These are phyloP conservation scores for Lepidurus couesii DNA, from an alignment of 1,140 invertebrate species.

Conservation along the genomic window DNA sequence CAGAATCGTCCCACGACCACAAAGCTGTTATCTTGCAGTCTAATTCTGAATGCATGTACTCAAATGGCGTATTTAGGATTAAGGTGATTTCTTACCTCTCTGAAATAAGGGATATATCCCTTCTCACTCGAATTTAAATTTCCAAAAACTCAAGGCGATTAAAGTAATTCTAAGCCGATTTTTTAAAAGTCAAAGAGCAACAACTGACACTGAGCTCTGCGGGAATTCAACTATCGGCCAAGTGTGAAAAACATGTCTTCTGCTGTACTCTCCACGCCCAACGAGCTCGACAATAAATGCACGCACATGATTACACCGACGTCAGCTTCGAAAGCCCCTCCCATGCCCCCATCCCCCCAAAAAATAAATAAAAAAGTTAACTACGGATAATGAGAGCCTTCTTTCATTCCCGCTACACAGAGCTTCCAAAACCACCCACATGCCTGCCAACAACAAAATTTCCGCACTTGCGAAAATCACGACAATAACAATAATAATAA, in stretches of 20 bases:
- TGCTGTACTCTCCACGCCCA: background rate
- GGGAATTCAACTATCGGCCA: conserved; percentile 5
- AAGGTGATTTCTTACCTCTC: too few relatives aligned
- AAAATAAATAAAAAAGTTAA: background rate
- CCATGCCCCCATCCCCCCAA: background rate
- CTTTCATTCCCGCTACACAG: too few relatives aligned
- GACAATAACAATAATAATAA: too few relatives aligned
- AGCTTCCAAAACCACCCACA: too few relatives aligned
- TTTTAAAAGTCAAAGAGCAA: background rate
- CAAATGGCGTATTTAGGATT: too few relatives aligned
- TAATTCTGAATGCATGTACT: too few relatives aligned
- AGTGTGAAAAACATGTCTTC: background rate
- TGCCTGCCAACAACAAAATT: too few relatives aligned
- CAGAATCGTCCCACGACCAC: too few relatives aligned
- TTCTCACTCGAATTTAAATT: background rate
- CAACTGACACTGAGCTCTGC: background rate
- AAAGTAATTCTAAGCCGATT: too few relatives aligned
- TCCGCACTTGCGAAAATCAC: too few relatives aligned
- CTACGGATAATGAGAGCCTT: background rate
- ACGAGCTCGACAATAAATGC: background rate
- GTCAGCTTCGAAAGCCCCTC: background rate
- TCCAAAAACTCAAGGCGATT: background rate
- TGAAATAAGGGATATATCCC: background rate
- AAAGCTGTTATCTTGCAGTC: too few relatives aligned
- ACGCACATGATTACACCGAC: background rate